Evolutionary conservation across 2,888 invertebrate species (phyloP).

Genomic region (Ichneumoninae sp.): DNA sequence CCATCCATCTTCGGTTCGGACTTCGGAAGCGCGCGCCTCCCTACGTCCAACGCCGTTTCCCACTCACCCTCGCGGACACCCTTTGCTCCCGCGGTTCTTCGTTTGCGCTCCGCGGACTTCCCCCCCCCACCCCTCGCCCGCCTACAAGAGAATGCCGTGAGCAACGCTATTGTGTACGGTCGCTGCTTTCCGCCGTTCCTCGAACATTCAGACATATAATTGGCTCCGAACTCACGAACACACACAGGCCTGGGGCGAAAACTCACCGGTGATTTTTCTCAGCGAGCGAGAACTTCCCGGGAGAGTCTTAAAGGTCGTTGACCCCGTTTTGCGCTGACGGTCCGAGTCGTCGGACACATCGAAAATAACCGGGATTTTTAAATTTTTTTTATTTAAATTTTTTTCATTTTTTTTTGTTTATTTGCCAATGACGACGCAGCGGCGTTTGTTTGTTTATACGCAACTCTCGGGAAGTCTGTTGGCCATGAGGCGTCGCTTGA

Average conservation of each 20-base stretch:
- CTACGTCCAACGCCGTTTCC: slow-evolving; percentile 49
- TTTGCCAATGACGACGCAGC: background rate
- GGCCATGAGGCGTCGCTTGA: slow-evolving; percentile 94
- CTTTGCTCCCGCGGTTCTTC: no score
- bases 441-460: slow-evolving; percentile 86
- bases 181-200: background rate
- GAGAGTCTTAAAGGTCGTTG: slow-evolving; percentile 22
- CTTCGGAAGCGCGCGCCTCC: slow-evolving; percentile 69
- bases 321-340: slow-evolving; percentile 16
- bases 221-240: slow-evolving; percentile 3
- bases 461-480: slow-evolving; percentile 95
- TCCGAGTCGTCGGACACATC: background rate
- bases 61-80: background rate
- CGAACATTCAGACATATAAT: slow-evolving; percentile 37
- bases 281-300: background rate
- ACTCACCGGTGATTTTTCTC: slow-evolving; percentile 23
- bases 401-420: background rate
- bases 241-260: slow-evolving; percentile 1
- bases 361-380: background rate
- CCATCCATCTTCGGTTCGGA: slow-evolving; percentile 77
- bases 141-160: slow-evolving; percentile 12
- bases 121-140: background rate
- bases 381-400: slow-evolving; percentile 20
- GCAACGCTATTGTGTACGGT: slow-evolving; percentile 23
- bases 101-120: background rate